A percentile compares a stretch with the other conserved stretches of the same genome.
Evolutionary conservation across 2,113 vertebrate species (phyloP).

Genomic region (Circaetus gallicus): DNA sequence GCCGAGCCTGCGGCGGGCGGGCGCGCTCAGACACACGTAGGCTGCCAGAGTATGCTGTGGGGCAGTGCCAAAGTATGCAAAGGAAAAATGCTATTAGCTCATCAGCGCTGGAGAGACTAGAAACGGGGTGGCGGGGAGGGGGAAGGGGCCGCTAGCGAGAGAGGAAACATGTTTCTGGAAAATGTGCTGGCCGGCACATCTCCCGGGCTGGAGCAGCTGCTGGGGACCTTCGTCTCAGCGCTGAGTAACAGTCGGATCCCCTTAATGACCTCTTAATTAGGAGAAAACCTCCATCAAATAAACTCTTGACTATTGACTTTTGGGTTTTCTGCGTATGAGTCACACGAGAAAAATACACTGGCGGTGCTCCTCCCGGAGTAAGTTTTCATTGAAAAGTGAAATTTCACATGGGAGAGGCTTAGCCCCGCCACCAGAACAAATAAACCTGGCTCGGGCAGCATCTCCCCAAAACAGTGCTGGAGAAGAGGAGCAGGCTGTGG

Average conservation of each 20-base stretch:
- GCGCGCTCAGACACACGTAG: constrained; percentile 71
- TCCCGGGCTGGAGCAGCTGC: background rate
- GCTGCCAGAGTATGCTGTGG: constrained; percentile 76
- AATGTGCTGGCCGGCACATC: constrained; percentile 58
- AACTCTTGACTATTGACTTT: constrained; percentile 66
- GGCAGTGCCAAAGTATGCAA: constrained; percentile 76
- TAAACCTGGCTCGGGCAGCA: background rate
- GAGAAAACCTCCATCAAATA: constrained; percentile 68
- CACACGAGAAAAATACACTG: constrained; percentile 68
- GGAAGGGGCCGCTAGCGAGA: constrained; percentile 55
- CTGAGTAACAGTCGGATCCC: constrained; percentile 48
- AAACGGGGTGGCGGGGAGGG: constrained; percentile 49
- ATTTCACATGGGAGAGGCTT: constrained; percentile 61
- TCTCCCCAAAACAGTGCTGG: background rate
- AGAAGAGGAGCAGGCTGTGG: background rate
- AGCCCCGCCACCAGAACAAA: constrained; percentile 2
- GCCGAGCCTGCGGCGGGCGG: constrained; percentile 61
- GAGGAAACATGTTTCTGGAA: constrained; percentile 52
- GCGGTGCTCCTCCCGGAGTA: constrained; percentile 40
- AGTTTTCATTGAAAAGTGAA: constrained; percentile 67
- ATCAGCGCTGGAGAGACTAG: constrained; percentile 64
- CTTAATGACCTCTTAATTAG: constrained; percentile 55
- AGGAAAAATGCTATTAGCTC: constrained; percentile 80
- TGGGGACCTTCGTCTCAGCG: constrained; percentile 21
- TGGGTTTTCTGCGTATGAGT: constrained; percentile 63